A percentile compares a stretch with the other conserved stretches of the same genome.
Evolutionary conservation across 2,113 vertebrate genomes (phyloP).

Genomic region (Prionailurus viverrinus): DNA sequence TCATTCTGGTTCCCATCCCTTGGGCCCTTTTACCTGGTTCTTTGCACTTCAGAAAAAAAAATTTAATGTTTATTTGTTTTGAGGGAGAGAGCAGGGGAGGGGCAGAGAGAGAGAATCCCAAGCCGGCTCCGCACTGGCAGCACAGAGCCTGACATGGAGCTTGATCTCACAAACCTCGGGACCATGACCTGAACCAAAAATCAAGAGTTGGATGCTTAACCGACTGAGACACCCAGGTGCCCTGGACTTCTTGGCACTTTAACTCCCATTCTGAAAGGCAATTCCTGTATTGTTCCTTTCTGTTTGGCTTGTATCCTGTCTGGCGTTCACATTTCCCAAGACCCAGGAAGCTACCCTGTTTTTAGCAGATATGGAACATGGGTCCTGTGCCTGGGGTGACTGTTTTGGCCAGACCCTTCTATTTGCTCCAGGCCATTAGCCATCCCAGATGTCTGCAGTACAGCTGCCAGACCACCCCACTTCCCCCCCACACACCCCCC

Average conservation of each 20-base stretch:
- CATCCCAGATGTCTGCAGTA: neutral
- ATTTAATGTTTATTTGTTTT: too few relatives aligned
- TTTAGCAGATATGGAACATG: neutral
- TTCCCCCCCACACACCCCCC: neutral
- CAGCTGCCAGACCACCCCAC: neutral
- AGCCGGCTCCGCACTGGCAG: too few relatives aligned
- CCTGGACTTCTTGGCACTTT: neutral
- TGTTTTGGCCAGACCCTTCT: slow-evolving; percentile 4
- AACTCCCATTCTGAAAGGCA: slow-evolving; percentile 16
- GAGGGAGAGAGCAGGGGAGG: too few relatives aligned
- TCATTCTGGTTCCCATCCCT: neutral
- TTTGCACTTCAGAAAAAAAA: neutral
- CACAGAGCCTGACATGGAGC: too few relatives aligned
- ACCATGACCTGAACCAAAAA: too few relatives aligned
- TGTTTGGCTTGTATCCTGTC: slow-evolving; percentile 12
- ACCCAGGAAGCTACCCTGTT: neutral
- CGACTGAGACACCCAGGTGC: too few relatives aligned
- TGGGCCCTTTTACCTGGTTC: neutral
- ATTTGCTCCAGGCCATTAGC: neutral
- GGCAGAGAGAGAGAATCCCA: too few relatives aligned
- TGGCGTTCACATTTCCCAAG: slow-evolving; percentile 25
- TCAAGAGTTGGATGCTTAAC: too few relatives aligned
- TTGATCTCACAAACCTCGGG: too few relatives aligned
- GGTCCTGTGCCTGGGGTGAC: neutral
- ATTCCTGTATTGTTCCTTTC: neutral